Percentiles rank a stretch among this genome's conserved stretches.
Conservation (phyloP, 2,797 vertebrate species). For the Aquila chrysaetos region DNA sequence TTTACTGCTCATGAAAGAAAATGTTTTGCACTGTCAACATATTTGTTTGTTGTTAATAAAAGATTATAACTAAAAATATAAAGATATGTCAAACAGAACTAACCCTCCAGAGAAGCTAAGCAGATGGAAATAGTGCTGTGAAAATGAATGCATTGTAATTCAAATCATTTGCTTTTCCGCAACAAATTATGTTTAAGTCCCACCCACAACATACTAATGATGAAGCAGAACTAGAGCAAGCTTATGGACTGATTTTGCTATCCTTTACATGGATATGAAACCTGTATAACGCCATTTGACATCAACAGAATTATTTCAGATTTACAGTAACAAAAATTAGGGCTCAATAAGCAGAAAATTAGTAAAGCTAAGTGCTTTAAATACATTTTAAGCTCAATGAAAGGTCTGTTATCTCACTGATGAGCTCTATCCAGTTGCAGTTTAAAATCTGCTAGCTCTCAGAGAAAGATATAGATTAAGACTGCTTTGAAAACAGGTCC, state of each 20-base stretch:
- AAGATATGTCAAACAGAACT: conserved; percentile 50
- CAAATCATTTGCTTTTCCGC: conserved; percentile 1
- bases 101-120: conserved; percentile 45
- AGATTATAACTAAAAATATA: conserved; percentile 65
- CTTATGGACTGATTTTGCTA: neutral
- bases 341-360: neutral
- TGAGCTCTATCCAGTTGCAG: neutral
- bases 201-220: neutral
- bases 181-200: neutral
- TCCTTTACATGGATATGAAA: neutral
- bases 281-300: neutral
- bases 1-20: conserved; percentile 15
- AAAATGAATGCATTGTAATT: conserved; percentile 27
- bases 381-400: neutral
- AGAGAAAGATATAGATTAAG: neutral
- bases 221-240: neutral
- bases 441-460: neutral
- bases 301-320: neutral
- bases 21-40: conserved; percentile 51
- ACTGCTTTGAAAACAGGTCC: neutral
- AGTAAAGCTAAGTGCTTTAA: neutral
- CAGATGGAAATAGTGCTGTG: conserved; percentile 19
- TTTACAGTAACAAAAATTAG: neutral
- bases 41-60: conserved; percentile 58
- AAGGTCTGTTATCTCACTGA: neutral